These are phyloP conservation scores for Colaptes auratus DNA, from an alignment of 2,113 vertebrate species.

Conservation along the genomic window DNA sequence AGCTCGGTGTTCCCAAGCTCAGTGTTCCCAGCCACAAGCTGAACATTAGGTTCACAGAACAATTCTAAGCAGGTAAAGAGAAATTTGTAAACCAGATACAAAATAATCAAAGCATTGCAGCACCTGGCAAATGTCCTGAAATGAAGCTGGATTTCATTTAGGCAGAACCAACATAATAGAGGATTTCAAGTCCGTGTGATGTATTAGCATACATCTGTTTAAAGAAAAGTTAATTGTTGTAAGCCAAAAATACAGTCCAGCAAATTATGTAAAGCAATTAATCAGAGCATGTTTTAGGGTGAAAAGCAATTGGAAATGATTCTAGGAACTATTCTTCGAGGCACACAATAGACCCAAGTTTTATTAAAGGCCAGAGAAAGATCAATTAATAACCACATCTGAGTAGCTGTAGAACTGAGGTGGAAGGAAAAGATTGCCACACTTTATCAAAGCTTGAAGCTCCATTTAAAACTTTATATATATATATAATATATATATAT, in stretches of 20 bases:
- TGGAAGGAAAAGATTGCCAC: neutral
- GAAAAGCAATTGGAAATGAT: constrained; percentile 65
- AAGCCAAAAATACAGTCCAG: constrained; percentile 43
- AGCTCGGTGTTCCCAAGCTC: neutral
- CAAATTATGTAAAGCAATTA: constrained; percentile 66
- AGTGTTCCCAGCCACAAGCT: neutral
- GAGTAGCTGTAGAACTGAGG: neutral
- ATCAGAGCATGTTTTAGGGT: constrained; percentile 38
- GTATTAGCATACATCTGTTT: constrained; percentile 55
- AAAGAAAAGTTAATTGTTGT: constrained; percentile 55
- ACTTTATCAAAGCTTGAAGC: neutral
- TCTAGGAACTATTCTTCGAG: constrained; percentile 44
- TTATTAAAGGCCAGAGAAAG: constrained; percentile 64
- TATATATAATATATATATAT: too few relatives aligned
- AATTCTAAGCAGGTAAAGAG: neutral
- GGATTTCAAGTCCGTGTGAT: constrained; percentile 40
- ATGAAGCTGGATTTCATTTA: constrained; percentile 43
- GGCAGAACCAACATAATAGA: neutral
- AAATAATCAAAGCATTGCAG: constrained; percentile 7
- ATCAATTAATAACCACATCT: constrained; percentile 39
- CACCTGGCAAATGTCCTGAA: constrained; percentile 41
- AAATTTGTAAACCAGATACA: constrained; percentile 7
- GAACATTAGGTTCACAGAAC: neutral
- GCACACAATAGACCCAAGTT: neutral
- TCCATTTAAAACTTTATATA: neutral